A percentile compares a stretch with the other conserved stretches of the same genome.
These are phyloP conservation scores for Oncorhynchus mykiss DNA, from an alignment of 2,113 vertebrate species.

Conservation along the genomic window DNA sequence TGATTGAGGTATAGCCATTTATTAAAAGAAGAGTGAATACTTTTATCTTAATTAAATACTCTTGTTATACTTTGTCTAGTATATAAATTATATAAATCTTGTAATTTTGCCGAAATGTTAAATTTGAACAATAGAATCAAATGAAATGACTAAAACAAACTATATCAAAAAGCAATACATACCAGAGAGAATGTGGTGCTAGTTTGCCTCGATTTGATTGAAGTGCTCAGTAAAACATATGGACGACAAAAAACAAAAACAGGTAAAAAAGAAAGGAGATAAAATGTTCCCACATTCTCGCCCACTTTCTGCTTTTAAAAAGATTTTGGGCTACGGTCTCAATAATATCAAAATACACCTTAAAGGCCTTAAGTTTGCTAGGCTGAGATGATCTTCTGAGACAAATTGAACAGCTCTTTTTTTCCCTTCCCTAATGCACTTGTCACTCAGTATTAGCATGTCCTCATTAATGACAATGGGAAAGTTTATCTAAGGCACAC, in stretches of 20 bases:
- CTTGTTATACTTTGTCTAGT: background rate
- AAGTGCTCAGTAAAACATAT: constrained; percentile 17
- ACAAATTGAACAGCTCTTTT: constrained; percentile 91
- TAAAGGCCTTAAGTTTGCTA: constrained; percentile 81
- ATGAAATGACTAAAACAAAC: no score
- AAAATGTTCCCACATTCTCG: background rate
- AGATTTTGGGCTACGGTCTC: constrained; percentile 35
- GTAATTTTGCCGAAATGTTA: no score
- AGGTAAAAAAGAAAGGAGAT: background rate
- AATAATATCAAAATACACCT: constrained; percentile 57
- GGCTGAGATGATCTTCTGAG: constrained; percentile 87
- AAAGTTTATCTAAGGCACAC: constrained; percentile 84
- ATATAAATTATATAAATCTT: no score
- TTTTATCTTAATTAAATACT: background rate
- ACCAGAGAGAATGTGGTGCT: background rate
- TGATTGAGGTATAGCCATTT: no score
- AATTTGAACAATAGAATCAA: no score
- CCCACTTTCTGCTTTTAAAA: constrained; percentile 11
- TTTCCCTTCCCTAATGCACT: constrained; percentile 87
- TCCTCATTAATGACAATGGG: constrained; percentile 59
- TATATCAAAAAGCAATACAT: no score
- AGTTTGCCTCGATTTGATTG: background rate
- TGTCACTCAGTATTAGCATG: constrained; percentile 67
- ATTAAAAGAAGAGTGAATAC: background rate
- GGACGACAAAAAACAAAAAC: constrained; percentile 8